phyloP scores from a whole-genome alignment of 1,140 invertebrate genomes.

The Centruroides vittatus region DNA sequence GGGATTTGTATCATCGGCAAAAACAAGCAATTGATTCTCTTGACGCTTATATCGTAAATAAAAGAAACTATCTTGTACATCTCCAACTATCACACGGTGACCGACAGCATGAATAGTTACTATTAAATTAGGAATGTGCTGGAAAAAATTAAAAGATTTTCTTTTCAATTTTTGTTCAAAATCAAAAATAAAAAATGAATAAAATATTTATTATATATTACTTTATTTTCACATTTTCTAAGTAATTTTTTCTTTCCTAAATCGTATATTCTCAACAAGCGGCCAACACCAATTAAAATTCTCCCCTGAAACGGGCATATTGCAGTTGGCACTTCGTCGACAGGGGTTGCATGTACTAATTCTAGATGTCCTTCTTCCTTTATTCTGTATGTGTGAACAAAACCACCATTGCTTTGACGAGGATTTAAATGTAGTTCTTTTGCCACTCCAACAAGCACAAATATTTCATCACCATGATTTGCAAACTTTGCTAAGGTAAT shows the following conservation, averaged over 20 bases:
- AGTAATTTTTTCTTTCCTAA: constrained; percentile 93
- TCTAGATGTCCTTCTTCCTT: constrained; percentile 62
- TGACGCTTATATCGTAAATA: constrained; percentile 87
- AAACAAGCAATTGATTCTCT: constrained; percentile 96
- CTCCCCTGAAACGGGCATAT: constrained; percentile 84
- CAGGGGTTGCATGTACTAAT: constrained; percentile 81
- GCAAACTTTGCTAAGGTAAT: constrained; percentile 55
- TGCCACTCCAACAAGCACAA: constrained; percentile 72
- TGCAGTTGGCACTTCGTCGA: constrained; percentile 84
- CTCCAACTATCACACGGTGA: constrained; percentile 83
- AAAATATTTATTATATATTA: constrained; percentile 22
- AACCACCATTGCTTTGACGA: constrained; percentile 57
- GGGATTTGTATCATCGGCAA: constrained; percentile 95
- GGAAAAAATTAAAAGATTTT: not conserved
- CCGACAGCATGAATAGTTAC: constrained; percentile 86
- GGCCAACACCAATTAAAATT: constrained; percentile 81
- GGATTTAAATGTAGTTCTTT: constrained; percentile 84
- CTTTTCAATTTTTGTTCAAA: too few relatives aligned
- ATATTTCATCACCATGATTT: constrained; percentile 50
- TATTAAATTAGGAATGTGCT: constrained; percentile 88
- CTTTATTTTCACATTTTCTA: constrained; percentile 96
- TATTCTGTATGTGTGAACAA: constrained; percentile 70
- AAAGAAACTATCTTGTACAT: constrained; percentile 95
- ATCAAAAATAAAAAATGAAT: too few relatives aligned
- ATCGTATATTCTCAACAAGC: constrained; percentile 84